These are phyloP conservation scores for Harpagoxenus sublaevis DNA, from an alignment of 2,888 invertebrate genomes.

Conservation along the genomic window DNA sequence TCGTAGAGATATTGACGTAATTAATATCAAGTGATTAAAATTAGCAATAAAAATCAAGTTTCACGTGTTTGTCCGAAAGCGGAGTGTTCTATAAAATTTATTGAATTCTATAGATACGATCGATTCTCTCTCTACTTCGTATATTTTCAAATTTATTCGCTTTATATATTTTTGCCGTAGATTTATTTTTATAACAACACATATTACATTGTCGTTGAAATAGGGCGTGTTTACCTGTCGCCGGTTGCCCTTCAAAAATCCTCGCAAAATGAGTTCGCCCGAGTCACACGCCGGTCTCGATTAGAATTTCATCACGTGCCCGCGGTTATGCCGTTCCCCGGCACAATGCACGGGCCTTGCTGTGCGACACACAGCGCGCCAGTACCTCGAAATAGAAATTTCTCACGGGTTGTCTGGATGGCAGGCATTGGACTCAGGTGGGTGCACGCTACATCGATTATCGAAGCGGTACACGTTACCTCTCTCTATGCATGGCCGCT, in stretches of 20 bases:
- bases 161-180: background rate
- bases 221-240: background rate
- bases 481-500: slow-evolving; percentile 16
- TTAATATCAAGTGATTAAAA: background rate
- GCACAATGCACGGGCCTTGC: slow-evolving; percentile 15
- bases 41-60: background rate
- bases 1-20: background rate
- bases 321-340: slow-evolving; percentile 30
- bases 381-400: slow-evolving; percentile 60
- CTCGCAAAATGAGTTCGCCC: slow-evolving; percentile 35
- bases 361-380: background rate
- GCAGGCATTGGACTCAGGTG: slow-evolving; percentile 54
- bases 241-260: slow-evolving; percentile 32
- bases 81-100: background rate
- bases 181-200: background rate
- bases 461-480: slow-evolving; percentile 64
- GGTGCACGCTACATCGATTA: slow-evolving; percentile 77
- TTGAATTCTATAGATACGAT: background rate
- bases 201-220: background rate
- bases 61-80: background rate
- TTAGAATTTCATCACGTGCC: slow-evolving; percentile 45
- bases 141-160: background rate
- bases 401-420: slow-evolving; percentile 62
- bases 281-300: slow-evolving; percentile 6
- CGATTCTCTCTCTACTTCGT: background rate